Base-by-base conservation (phyloP, 2,888 invertebrate genomes). In the Eudemis profundana region DNA sequence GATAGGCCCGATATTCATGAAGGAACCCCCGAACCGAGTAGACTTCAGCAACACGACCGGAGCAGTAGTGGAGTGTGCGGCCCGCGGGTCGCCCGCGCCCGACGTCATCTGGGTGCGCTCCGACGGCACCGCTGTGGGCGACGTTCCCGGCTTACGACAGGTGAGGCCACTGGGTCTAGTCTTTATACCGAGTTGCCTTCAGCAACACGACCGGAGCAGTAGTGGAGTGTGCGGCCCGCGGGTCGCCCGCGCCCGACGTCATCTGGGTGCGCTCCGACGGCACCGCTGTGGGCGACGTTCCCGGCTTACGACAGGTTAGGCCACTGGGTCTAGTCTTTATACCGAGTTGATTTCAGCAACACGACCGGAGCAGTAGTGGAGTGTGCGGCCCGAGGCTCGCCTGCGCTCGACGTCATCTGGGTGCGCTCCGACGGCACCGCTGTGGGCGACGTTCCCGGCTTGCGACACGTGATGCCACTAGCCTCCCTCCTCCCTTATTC, bases 21-120 rank as follows among this genome's bases (percentile, higher is more conserved):
- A 96, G 78, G 98, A 98, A 93, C 98, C 98, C 61, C 96, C 96
- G 69, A 97, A 97, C 89, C 95, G 97, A 77, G 95, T 98, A 73
- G 98, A 97, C 89, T 98, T 98, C 90, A 97, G 97, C 73, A 98
- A 98, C 87, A 97, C 97, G 73, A 97, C 97, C 66, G 98, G 98
- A 78, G 96, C 97, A 68, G 96, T 96, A 76, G 97, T 98, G 68
- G 97, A 98, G 86, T 98, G 98, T 85, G 96, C 97, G 73, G 97
- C 98, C 12, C 94, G 96, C 78, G 98, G 98, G 72, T 96, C 96
- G 76, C 98, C 98, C 19, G 94, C 96, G 72, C 97, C 98, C 61
- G 96, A 97, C 85, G 96, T 98, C 73, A 97, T 98, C 80, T 98
- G 98, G 98, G 95, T 98, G 59, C 95, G 97, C 76, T 95, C 96